Conservation (phyloP, 2,888 invertebrate species). For the Drosophila lutescens region DNA sequence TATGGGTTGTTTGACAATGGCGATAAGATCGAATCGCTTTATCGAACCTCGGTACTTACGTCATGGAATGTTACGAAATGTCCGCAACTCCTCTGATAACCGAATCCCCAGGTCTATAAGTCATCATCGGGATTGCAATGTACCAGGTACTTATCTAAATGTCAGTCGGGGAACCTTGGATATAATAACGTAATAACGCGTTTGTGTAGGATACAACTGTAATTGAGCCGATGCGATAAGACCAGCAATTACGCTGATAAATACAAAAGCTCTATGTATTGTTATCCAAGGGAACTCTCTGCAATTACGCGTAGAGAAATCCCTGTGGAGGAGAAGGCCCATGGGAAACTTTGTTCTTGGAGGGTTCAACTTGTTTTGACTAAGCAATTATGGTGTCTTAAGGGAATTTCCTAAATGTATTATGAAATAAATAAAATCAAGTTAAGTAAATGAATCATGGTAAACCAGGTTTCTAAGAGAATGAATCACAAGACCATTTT, state of each 20-base stretch:
- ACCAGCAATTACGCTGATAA: constrained; percentile 1
- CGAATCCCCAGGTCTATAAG: constrained; percentile 22
- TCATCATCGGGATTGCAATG: constrained; percentile 33
- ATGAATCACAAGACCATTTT: constrained; percentile 1
- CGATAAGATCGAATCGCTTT: constrained; percentile 56
- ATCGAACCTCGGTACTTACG: constrained; percentile 41
- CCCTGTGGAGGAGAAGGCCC: not conserved
- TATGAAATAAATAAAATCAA: too few species aligned
- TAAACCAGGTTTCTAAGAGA: not conserved
- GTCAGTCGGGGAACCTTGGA: constrained; percentile 16
- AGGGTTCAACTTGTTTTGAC: not conserved
- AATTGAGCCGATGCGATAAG: constrained; percentile 1
- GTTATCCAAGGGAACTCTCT: not conserved
- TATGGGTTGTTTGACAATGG: constrained; percentile 41
- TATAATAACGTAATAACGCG: not conserved
- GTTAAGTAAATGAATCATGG: not conserved
- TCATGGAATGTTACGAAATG: constrained; percentile 59
- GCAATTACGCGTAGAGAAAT: not conserved
- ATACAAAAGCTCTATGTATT: not conserved
- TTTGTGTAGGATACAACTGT: not conserved
- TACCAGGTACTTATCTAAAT: constrained; percentile 30
- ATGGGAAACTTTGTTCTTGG: not conserved
- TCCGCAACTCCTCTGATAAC: constrained; percentile 37
- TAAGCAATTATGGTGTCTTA: not conserved
- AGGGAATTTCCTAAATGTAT: not conserved